Evolutionary conservation across 2,888 invertebrate species (phyloP), one percentile per base, ranked within the genome.

Genomic region (Dryococelus australis): DNA sequence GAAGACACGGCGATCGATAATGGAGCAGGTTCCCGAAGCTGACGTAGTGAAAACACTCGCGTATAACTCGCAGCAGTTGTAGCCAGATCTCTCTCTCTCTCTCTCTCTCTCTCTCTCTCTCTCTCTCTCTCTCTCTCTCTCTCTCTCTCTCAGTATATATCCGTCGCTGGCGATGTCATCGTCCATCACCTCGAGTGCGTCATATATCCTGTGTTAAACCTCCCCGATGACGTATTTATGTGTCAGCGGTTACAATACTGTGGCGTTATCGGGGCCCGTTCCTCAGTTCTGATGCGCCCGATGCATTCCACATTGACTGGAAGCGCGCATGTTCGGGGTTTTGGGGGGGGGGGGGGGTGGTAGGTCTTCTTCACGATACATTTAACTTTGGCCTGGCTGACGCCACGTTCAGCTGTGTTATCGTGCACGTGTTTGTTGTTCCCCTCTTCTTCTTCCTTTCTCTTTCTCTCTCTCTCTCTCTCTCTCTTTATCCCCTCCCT

Each of bases 381-480:
- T 65, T 65, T 65, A 65, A 65, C 65, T 65, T 65, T 65, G 43
- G 53, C 86, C 65, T 43, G 65, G 84, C 86, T 87, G 79, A 83
- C 47, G 83, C n/a, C 65, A 20, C 65, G 65, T 78, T 85, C 86
- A 81, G 85, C 87, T 86, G 87, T 83, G 81, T 43, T 53, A 87
- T 47, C 84, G 43, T 85, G n/a, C 43, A 43, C 26, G 35, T 28
- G 47, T 87, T 20, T 85, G 43, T 85, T 26, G 28, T 35, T 27
- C 28, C 43, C 53, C 84, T 53, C 12, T 43, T 16, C 26, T 47
- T 84, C 53, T 85, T 43, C 10, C 51, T 86, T 51, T 85, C 84
- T 53, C 43, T 87, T 87, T 87, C 86, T 84, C 51, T 84, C 83
- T 87, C 80, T 87, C 86, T 88, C 86, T 88, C 87, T 86, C 83